Percentiles rank a stretch among this genome's conserved stretches.
Conservation (phyloP, 2,113 vertebrate species). For the Neotoma lepida region DNA sequence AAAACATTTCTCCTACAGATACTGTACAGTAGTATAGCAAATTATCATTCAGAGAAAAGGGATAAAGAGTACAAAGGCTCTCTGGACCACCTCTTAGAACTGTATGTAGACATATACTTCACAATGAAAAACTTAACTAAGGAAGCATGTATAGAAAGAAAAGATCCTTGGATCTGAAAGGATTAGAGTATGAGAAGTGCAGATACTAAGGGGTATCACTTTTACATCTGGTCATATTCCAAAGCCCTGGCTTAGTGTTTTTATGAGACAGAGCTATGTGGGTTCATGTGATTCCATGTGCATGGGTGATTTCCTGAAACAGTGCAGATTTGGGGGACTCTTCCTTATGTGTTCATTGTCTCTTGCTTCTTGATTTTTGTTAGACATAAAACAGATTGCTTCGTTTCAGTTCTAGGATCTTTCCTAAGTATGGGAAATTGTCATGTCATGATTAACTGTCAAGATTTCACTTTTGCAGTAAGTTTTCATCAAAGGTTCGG, state of each 20-base stretch:
- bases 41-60: background rate
- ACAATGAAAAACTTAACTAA: background rate
- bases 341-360: background rate
- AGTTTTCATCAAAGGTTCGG: constrained; percentile 9
- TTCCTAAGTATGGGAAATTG: background rate
- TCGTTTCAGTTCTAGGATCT: constrained; percentile 47
- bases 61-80: background rate
- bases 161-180: background rate
- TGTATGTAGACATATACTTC: background rate
- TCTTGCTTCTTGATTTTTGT: constrained; percentile 62
- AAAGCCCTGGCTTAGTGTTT: constrained; percentile 2
- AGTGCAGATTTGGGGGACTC: constrained; percentile 42
- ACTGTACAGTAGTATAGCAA: background rate
- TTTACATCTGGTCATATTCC: constrained; percentile 6
- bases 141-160: background rate
- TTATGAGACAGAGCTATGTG: constrained; percentile 8
- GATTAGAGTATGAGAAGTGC: constrained; percentile 34
- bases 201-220: constrained; percentile 25
- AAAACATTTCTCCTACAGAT: too few relatives aligned
- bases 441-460: constrained; percentile 19
- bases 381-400: constrained; percentile 40
- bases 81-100: background rate
- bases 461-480: constrained; percentile 50
- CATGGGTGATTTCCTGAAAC: background rate
- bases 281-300: background rate